Evolutionary conservation across 2,113 vertebrate genomes (phyloP), one percentile per base, ranked within the genome.

Genomic region (Bubo blakistoni): DNA sequence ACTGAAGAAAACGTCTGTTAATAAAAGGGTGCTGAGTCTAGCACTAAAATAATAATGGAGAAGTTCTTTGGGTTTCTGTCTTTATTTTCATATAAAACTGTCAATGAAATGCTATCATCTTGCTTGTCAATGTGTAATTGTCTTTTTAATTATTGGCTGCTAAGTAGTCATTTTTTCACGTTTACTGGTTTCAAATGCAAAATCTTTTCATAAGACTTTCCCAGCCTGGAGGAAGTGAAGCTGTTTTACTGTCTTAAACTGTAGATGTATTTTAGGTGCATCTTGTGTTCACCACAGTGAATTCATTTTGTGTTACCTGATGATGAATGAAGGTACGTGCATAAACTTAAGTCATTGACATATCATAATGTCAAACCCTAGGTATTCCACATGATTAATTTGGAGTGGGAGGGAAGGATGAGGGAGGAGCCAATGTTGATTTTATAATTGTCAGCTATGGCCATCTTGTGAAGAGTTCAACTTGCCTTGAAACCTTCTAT

Each of bases 91-190:
- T 67, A n/a, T 84, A 55, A 79, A 93, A 79, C 25, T 10, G 4
- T 65, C 26, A 47, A 86, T 40, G 78, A 83, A 91, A 81, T 49
- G 47, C 54, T 83, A 42, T 91, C 26, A 84, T 63, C 65, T 84
- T 81, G 38, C 77, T 81, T 94, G 83, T 91, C 67, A 90, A 2
- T 83, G 44, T 79, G 38, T 79, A 96, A 88, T 92, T 92, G 79
- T 49, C 85, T 88, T 83, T 86, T 88, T 92, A 95, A 95, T 93
- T 77, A 82, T 70, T 71, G 85, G 18, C 72, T 96, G 67, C 58
- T 65, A 63, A 96, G 63, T 77, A 82, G 38, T 79, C 3, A 29
- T 74, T 92, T 89, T 58, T 83, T 92, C 32, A 81, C 12, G 1
- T 73, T 91, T 81, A 18, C 13, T 71, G 6, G 10, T 81, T 81